Percentiles rank a stretch among this genome's conserved stretches.
Conservation (phyloP, 1,140 invertebrate species). For the Melitaea cinxia region DNA sequence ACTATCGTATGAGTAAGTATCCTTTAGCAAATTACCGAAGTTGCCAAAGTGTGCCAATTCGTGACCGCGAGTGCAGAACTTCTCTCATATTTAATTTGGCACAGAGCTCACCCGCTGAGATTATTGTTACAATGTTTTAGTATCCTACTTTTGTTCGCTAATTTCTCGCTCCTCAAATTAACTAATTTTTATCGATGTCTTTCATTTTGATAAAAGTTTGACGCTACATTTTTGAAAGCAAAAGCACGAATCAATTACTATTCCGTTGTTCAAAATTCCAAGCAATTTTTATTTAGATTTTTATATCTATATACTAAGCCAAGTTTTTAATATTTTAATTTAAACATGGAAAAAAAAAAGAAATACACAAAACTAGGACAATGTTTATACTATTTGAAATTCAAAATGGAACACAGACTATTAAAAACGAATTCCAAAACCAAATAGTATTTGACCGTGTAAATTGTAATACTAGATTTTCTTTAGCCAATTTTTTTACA, state of each 20-base stretch:
- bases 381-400: conserved; percentile 5
- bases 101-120: conserved; percentile 40
- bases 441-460: conserved; percentile 17
- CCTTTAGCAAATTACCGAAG: conserved; percentile 48
- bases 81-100: conserved; percentile 60
- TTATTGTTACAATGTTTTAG: conserved; percentile 38
- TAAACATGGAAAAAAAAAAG: neutral
- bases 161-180: conserved; percentile 17
- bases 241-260: neutral
- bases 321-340: neutral
- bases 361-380: neutral
- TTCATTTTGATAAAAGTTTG: neutral
- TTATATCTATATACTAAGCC: conserved; percentile 1
- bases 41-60: conserved; percentile 53
- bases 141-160: conserved; percentile 18
- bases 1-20: conserved; percentile 41
- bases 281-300: conserved; percentile 1
- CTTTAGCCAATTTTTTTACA: conserved; percentile 19
- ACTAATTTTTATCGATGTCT: neutral
- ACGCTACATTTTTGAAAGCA: neutral
- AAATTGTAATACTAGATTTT: conserved; percentile 25
- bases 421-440: conserved; percentile 20
- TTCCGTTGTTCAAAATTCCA: neutral
- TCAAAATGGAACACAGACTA: conserved; percentile 16
- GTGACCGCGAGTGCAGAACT: conserved; percentile 44